phyloP scores from a whole-genome alignment of 2,113 vertebrate genomes.

The Morone saxatilis region DNA sequence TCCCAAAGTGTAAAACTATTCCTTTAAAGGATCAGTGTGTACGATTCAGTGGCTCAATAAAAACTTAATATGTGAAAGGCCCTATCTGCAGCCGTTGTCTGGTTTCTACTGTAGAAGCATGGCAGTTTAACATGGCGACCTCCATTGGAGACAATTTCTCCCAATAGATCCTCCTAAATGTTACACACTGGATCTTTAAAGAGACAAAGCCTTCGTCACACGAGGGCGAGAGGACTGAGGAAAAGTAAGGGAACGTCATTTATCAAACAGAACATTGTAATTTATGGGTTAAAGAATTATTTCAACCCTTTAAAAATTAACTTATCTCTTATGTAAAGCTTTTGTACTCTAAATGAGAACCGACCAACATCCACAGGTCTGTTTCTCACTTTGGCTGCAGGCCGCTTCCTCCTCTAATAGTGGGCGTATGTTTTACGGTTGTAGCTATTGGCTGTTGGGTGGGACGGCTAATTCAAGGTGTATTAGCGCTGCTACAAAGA shows the following conservation, averaged over 20 bases:
- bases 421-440: not conserved
- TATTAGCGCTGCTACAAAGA: not conserved
- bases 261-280: slow-evolving; percentile 24
- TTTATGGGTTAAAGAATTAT: not conserved
- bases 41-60: no score
- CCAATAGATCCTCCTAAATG: no score
- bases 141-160: no score
- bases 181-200: no score
- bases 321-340: slow-evolving; percentile 31
- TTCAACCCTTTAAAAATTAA: slow-evolving; percentile 18
- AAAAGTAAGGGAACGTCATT: slow-evolving; percentile 23
- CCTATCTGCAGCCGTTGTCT: no score
- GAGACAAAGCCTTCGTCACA: not conserved
- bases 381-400: slow-evolving; percentile 33
- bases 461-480: not conserved
- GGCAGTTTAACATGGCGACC: no score
- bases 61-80: no score
- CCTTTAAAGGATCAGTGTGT: no score
- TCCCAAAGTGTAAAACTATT: no score
- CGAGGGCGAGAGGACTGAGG: not conserved
- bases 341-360: not conserved
- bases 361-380: slow-evolving; percentile 19
- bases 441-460: not conserved
- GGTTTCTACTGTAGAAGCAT: no score
- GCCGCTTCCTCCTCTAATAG: slow-evolving; percentile 27